Conservation (phyloP, 2,888 invertebrate genomes). For the Ommatoiulus sabulosus region DNA sequence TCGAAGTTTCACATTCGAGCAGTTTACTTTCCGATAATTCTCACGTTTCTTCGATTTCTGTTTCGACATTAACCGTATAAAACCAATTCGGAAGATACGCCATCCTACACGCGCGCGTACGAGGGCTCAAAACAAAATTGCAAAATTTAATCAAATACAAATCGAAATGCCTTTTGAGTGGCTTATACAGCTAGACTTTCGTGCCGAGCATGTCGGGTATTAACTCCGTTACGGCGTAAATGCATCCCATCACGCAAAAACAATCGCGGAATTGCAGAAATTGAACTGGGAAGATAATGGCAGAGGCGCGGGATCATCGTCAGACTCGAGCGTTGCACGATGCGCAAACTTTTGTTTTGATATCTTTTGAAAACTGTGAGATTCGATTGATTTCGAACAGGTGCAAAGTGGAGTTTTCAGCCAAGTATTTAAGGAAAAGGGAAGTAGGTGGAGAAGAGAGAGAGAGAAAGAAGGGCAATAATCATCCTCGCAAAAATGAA, state of each 20-base stretch:
- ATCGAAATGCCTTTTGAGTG: slow-evolving; percentile 24
- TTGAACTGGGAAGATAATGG: background rate
- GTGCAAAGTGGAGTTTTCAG: slow-evolving; percentile 11
- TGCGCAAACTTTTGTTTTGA: slow-evolving; percentile 9
- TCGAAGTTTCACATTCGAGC: too few species aligned
- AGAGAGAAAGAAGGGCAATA: background rate
- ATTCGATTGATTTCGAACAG: slow-evolving; percentile 40
- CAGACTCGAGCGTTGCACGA: background rate
- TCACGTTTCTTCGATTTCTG: background rate
- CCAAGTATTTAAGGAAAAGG: background rate
- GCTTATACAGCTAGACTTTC: background rate
- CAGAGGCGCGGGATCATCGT: background rate
- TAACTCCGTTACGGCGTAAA: background rate
- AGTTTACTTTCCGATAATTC: background rate
- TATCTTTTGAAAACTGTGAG: slow-evolving; percentile 43
- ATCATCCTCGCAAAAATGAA: slow-evolving; percentile 16
- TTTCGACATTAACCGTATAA: background rate
- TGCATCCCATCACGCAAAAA: background rate
- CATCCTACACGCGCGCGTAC: background rate
- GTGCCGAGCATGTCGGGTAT: background rate
- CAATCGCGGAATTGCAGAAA: background rate
- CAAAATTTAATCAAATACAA: slow-evolving; percentile 39
- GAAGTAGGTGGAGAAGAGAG: background rate
- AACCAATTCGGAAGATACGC: background rate
- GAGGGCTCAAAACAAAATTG: slow-evolving; percentile 2